Conservation (phyloP, 2,113 vertebrate genomes). For the Brachionichthys hirsutus region DNA sequence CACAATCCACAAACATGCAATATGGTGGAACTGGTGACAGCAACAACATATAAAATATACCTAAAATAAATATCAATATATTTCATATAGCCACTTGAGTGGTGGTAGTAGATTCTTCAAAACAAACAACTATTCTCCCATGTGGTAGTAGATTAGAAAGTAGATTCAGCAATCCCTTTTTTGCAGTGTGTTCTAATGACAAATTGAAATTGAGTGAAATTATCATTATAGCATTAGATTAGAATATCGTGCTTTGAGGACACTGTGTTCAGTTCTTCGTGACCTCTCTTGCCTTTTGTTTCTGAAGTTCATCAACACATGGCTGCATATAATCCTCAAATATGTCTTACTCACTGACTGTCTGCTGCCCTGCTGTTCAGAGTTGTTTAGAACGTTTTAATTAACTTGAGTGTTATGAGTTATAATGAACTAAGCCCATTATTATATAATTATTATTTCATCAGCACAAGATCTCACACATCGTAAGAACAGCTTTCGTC, state of each 20-base stretch:
- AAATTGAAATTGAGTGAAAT: slow-evolving; percentile 5
- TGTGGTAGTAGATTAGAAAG: too few species aligned
- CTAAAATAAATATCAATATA: too few species aligned
- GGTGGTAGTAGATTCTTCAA: too few species aligned
- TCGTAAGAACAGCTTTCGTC: neutral
- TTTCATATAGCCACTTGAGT: too few species aligned
- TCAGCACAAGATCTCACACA: neutral
- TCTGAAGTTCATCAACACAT: neutral
- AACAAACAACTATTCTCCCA: too few species aligned
- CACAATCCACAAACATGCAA: too few species aligned
- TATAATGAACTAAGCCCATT: neutral
- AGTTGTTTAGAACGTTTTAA: neutral
- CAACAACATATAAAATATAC: too few species aligned
- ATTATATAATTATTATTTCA: neutral
- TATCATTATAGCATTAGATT: neutral
- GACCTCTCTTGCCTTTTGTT: neutral
- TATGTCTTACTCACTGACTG: neutral
- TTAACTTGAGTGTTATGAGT: neutral
- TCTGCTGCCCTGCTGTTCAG: neutral
- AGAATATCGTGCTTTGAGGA: neutral
- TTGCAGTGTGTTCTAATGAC: neutral
- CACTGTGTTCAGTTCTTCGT: neutral
- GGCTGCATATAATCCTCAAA: neutral
- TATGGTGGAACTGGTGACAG: too few species aligned
- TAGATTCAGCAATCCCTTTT: too few species aligned